Evolutionary conservation across 1,140 invertebrate species (phyloP), one percentile per base, ranked within the genome.

Genomic region (Drosophila pseudoobscura): DNA sequence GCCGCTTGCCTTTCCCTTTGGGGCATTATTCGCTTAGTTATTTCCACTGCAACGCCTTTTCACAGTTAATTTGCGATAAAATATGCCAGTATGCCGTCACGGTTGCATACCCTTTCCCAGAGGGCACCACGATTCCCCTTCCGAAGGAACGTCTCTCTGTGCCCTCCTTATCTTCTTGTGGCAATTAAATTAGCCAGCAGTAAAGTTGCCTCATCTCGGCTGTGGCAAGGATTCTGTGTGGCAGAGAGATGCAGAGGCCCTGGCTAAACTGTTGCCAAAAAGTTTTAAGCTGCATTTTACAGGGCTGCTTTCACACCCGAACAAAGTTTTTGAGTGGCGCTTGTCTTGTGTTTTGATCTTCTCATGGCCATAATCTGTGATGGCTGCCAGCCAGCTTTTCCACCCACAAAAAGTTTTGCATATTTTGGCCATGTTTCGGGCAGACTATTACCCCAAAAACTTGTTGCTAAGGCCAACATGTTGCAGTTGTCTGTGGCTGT

Each of bases 251-350:
- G 29, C n/a, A 2, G 7, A 22, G 44, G 13, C 22, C 4, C 11
- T 39, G 35, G 35, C 68, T 82, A 87, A 85, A 65, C 65, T 82
- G 82, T 85, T 85, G 69, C 82, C 82, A 78, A 85, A 85, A 85
- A 85, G 74, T 85, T 85, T 82, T 85, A 87, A 85, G 82, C 82
- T 85, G 78, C 83, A 59, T 84, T 80, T 56, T 56, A 4, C 76
- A 80, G 76, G 63, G 51, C 73, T 61, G 80, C 61, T 73, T 84
- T 84, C 62, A 78, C 80, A 80, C 80, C 63, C 51, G 20, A 22
- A 49, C 35, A 66, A 85, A 80, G 66, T 84, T 84, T 84, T 84
- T 80, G 65, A 60, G 65, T 68, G 75, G 61, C 64, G 58, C 62
- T 79, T 50, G 59, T 85, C 73, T 75, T 65, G 61, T 59, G 52